Evolutionary conservation across 2,888 invertebrate genomes (phyloP).

Genomic region (Diloba caeruleocephala): DNA sequence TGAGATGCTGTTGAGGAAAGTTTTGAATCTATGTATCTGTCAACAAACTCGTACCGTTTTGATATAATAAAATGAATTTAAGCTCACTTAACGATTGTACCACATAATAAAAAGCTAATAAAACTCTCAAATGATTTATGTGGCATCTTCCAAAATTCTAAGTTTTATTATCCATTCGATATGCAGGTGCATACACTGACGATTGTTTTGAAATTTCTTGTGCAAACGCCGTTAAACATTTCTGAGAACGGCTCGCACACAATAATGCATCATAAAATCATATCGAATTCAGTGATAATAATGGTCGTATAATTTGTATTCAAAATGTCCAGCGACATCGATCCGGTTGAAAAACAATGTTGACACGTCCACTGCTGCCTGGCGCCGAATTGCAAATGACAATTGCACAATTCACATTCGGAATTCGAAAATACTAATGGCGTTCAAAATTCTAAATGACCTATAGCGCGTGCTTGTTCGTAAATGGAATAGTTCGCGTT

Average conservation of each 20-base stretch:
- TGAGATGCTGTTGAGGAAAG: conserved; percentile 31
- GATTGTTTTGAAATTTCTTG: conserved; percentile 80
- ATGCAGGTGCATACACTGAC: conserved; percentile 76
- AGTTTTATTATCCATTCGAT: conserved; percentile 62
- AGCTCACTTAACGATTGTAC: conserved; percentile 55
- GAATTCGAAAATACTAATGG: conserved; percentile 78
- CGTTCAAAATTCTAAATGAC: conserved; percentile 75
- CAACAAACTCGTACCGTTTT: conserved; percentile 48
- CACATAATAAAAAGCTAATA: conserved; percentile 62
- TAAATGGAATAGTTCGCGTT: conserved; percentile 69
- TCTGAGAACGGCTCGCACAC: conserved; percentile 65
- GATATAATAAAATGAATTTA: conserved; percentile 57
- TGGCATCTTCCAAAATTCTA: conserved; percentile 62
- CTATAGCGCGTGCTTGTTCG: conserved; percentile 70
- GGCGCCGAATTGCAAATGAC: conserved; percentile 84
- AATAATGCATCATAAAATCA: conserved; percentile 70
- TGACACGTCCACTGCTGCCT: conserved; percentile 76
- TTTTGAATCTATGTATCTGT: conserved; percentile 46
- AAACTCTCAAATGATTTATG: conserved; percentile 63
- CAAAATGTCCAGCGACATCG: conserved; percentile 72
- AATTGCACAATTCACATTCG: conserved; percentile 78
- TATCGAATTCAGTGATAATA: conserved; percentile 69
- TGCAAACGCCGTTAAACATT: conserved; percentile 77
- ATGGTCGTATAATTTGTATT: conserved; percentile 78
- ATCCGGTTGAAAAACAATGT: conserved; percentile 74